These are phyloP conservation scores for Cataglyphis hispanica DNA, from an alignment of 1,140 invertebrate genomes.

Conservation along the genomic window DNA sequence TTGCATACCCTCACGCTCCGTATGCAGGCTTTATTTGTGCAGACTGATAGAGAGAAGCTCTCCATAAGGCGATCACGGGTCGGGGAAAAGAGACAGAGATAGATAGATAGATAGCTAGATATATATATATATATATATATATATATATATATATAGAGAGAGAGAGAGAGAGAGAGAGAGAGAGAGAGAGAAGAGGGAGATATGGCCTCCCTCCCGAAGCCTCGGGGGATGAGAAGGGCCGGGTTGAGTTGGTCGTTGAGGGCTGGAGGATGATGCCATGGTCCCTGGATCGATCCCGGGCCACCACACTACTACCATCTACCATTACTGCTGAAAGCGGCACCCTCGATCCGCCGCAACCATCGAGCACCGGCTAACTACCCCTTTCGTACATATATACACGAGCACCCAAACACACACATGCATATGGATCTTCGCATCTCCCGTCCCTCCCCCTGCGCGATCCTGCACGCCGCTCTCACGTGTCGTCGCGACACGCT, in stretches of 20 bases:
- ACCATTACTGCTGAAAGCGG: slow-evolving; percentile 37
- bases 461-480: slow-evolving; percentile 27
- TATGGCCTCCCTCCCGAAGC: slow-evolving; percentile 38
- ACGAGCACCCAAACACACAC: not conserved
- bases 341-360: slow-evolving; percentile 56
- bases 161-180: not conserved
- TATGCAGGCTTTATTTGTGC: slow-evolving; percentile 70
- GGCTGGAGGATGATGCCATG: slow-evolving; percentile 75
- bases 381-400: slow-evolving; percentile 23
- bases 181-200: not conserved
- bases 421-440: not conserved
- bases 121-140: no score
- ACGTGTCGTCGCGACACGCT: slow-evolving; percentile 49
- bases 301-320: slow-evolving; percentile 42
- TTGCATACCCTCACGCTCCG: slow-evolving; percentile 53
- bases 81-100: not conserved
- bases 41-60: slow-evolving; percentile 64
- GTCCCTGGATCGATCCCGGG: slow-evolving; percentile 73
- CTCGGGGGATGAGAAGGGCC: slow-evolving; percentile 36
- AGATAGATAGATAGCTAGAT: no score
- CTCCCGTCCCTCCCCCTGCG: not conserved
- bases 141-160: no score
- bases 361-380: slow-evolving; percentile 72
- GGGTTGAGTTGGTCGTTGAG: slow-evolving; percentile 74
- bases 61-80: slow-evolving; percentile 63